Conservation (phyloP, 2,888 invertebrate species). For the Icerya purchasi region DNA sequence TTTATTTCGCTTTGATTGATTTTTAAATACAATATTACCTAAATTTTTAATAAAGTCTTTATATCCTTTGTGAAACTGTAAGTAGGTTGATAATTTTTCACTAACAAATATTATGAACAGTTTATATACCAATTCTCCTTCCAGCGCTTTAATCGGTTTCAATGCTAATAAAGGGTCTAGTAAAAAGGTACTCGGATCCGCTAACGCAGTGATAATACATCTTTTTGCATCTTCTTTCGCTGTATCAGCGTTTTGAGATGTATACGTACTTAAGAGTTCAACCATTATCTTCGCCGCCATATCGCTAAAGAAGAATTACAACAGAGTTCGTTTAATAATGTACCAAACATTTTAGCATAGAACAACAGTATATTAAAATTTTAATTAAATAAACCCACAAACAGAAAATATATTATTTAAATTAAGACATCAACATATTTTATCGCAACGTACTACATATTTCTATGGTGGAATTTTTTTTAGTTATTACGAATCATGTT, state of each 20-base stretch:
- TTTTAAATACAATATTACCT: slow-evolving; percentile 24
- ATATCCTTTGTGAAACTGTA: slow-evolving; percentile 76
- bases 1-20: not conserved
- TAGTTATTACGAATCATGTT: too few species aligned
- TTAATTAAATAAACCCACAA: too few species aligned
- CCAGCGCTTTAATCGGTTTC: slow-evolving; percentile 83
- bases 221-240: slow-evolving; percentile 91
- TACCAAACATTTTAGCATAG: too few species aligned
- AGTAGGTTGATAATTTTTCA: slow-evolving; percentile 77
- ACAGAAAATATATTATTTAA: too few species aligned
- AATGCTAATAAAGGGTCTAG: slow-evolving; percentile 80
- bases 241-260: slow-evolving; percentile 87
- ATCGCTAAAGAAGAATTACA: slow-evolving; percentile 36
- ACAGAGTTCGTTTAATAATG: not conserved
- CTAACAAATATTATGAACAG: slow-evolving; percentile 83
- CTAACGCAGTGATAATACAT: slow-evolving; percentile 85
- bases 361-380: too few species aligned
- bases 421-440: too few species aligned
- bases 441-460: too few species aligned
- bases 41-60: slow-evolving; percentile 61
- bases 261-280: slow-evolving; percentile 85
- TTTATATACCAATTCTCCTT: slow-evolving; percentile 88
- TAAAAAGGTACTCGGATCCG: slow-evolving; percentile 85
- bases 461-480: too few species aligned
- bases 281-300: slow-evolving; percentile 91